Base-by-base conservation (phyloP, 2,888 invertebrate genomes). In the Heliconius ismenius region DNA sequence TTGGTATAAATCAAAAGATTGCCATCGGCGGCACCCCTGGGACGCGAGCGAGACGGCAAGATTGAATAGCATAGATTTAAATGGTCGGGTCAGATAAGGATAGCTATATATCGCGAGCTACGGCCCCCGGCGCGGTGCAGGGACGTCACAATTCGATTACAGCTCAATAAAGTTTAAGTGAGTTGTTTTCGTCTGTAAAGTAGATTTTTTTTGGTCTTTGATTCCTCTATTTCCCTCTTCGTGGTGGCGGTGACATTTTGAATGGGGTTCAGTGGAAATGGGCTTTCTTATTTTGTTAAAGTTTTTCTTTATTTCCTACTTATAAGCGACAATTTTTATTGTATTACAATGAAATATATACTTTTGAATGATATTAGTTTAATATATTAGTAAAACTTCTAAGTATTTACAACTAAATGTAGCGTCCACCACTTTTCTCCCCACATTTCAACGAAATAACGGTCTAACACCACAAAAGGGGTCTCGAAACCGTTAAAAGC, bases 1-100 rank as follows among this genome's bases (percentile, higher is more conserved):
- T 94, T 92, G 92, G 92, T 92, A 94, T 94, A 94, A 94, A 94
- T 94, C 94, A 94, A 93, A 94, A 94, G 94, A 94, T 94, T 93
- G 93, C 94, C 93, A 93, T 94, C 90, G 87, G 87, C 90, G 90
- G 93, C 92, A 93, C 94, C 93, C 94, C 92, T 91, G 94, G 92
- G 94, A 94, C 85, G 87, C 90, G 92, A 94, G 93, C 87, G 94
- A 94, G 94, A 94, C 87, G 90, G 91, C 92, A 93, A 90, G 92
- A 94, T 94, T 94, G 94, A 94, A 93, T 90, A 91, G 93, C 94
- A 94, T 94, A 93, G 93, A 94, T 92, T 94, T 94, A 94, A 94
- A 94, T 93, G 89, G 91, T 86, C 88, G 90, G 90, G 93, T 91
- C 89, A 92, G 94, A 93, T 93, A 94, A 93, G 92, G 94, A 94